phyloP scores from a whole-genome alignment of 2,888 invertebrate species.

The Clepsis dumicolana region DNA sequence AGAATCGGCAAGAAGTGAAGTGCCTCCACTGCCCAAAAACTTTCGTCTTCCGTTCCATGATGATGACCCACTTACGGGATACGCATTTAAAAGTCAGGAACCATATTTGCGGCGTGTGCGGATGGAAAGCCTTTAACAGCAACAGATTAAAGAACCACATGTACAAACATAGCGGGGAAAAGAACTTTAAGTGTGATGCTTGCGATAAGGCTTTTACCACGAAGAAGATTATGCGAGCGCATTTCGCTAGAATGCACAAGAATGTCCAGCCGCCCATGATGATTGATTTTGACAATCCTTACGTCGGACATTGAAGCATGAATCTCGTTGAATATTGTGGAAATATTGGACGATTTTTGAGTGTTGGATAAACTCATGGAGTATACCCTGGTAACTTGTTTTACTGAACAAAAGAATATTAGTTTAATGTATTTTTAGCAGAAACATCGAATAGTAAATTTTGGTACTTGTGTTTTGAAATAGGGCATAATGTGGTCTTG shows the following conservation, averaged over 20 bases:
- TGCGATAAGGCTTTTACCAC: slow-evolving; percentile 79
- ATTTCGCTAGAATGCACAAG: slow-evolving; percentile 76
- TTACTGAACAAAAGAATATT: no score
- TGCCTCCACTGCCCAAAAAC: slow-evolving; percentile 79
- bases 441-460: no score
- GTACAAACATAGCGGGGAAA: slow-evolving; percentile 81
- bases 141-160: slow-evolving; percentile 82
- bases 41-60: slow-evolving; percentile 78
- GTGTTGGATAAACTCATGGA: no score
- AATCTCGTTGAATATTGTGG: no score
- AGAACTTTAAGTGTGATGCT: slow-evolving; percentile 76
- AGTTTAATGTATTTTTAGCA: no score
- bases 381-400: no score
- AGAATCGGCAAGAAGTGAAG: slow-evolving; percentile 73
- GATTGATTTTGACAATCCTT: slow-evolving; percentile 61
- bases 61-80: slow-evolving; percentile 78
- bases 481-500: no score
- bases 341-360: no score
- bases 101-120: slow-evolving; percentile 74
- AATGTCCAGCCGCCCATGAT: slow-evolving; percentile 53
- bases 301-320: slow-evolving; percentile 53
- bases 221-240: slow-evolving; percentile 77
- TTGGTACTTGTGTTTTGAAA: no score
- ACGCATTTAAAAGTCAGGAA: slow-evolving; percentile 76
- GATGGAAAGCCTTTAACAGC: slow-evolving; percentile 77